Percentiles rank a stretch among this genome's conserved stretches.
phyloP scores from a whole-genome alignment of 2,797 vertebrate genomes.

The Mus minutoides region DNA sequence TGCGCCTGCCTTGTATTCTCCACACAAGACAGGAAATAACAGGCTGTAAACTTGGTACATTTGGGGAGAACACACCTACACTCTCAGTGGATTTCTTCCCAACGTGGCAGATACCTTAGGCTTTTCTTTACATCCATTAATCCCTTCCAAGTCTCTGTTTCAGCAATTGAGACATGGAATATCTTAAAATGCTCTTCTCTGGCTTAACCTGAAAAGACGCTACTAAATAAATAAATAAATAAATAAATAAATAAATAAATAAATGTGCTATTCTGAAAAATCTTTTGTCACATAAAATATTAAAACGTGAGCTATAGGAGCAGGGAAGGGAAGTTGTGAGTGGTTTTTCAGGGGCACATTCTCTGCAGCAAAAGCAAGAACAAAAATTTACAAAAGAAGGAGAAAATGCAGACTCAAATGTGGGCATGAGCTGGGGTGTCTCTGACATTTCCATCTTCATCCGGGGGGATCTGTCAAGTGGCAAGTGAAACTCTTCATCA shows the following conservation, averaged over 20 bases:
- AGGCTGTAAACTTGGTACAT: neutral
- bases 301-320: slow-evolving; percentile 52
- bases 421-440: slow-evolving; percentile 81
- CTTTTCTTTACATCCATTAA: neutral
- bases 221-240: neutral
- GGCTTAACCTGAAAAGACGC: neutral
- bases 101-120: neutral
- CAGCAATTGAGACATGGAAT: neutral
- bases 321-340: slow-evolving; percentile 44
- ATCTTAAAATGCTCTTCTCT: neutral
- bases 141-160: neutral
- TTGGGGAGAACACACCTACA: neutral
- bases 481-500: slow-evolving; percentile 93
- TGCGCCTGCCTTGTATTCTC: neutral
- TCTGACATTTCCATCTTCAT: slow-evolving; percentile 90
- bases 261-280: slow-evolving; percentile 31
- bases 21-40: neutral
- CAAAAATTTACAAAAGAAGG: slow-evolving; percentile 62
- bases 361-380: slow-evolving; percentile 68
- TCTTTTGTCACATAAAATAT: slow-evolving; percentile 7
- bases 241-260: neutral
- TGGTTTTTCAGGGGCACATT: slow-evolving; percentile 40
- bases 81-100: neutral
- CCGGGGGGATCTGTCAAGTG: slow-evolving; percentile 90
- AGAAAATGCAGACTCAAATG: slow-evolving; percentile 82